Evolutionary conservation across 2,113 vertebrate genomes (phyloP).

Genomic region (Sprattus sprattus): DNA sequence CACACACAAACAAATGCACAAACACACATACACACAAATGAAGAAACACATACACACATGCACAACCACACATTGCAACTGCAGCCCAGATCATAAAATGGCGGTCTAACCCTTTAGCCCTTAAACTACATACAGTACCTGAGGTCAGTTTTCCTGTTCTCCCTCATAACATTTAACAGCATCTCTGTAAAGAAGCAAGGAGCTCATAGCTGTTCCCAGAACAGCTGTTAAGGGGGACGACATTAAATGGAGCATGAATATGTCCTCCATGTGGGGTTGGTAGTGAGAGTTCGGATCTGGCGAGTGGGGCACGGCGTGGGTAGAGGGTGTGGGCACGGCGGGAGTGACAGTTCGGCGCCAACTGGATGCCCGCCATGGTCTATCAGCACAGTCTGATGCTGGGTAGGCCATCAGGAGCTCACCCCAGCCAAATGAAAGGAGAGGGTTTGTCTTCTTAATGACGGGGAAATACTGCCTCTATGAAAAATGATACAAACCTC

Average conservation of each 20-base stretch:
- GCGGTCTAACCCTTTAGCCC: background rate
- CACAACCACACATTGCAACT: background rate
- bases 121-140: conserved; percentile 4
- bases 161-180: background rate
- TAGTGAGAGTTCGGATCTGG: conserved; percentile 25
- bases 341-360: background rate
- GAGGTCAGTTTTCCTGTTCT: background rate
- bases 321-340: background rate
- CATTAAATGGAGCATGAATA: conserved; percentile 63
- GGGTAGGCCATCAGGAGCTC: background rate
- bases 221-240: background rate
- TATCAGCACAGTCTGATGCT: background rate
- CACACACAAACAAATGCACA: too few species aligned
- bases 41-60: too few species aligned
- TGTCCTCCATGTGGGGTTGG: conserved; percentile 62
- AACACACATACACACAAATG: too few species aligned
- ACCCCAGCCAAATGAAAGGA: background rate
- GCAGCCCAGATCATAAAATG: background rate
- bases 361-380: background rate
- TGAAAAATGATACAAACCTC: background rate
- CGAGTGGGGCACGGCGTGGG: conserved; percentile 45
- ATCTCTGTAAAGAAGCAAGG: background rate
- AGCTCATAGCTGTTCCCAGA: background rate
- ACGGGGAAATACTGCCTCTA: background rate
- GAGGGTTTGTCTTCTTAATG: background rate